Base-by-base conservation (phyloP, 1,140 invertebrate species). In the Drosophila gunungcola region DNA sequence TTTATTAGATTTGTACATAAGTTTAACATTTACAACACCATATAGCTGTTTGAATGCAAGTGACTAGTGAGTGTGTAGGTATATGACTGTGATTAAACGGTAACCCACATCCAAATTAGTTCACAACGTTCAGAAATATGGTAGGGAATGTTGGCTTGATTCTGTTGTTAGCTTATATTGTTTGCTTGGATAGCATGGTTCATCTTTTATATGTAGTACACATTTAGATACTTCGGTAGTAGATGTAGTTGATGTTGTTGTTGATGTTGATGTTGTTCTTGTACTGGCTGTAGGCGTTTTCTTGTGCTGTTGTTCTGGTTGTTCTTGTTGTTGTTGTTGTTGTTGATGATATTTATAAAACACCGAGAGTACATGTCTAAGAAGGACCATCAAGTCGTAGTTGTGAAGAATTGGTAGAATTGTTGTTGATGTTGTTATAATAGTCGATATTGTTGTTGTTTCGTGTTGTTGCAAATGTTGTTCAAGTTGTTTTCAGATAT, bases 281-380 rank as follows among this genome's bases (percentile, higher is more conserved):
- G 65, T 73, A 83, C 69, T 83, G 80, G 80, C 73, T 82, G 78
- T 81, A 78, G 74, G 76, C 68, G 73, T 65, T 84, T 75, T 63
- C 68, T 74, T 76, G 81, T 84, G 80, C 77, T 80, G 77, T 85
- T 84, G 81, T 81, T 70, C 48, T 77, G 74, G 77, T 58, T 67
- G 16, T 21, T 21, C 16, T 21, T 84, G 81, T 81, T 70, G 43
- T 77, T 68, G 77, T 58, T 67, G 77, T 58, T 67, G 65, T 77
- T 60, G 65, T 68, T 72, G 79, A 83, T 88, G 77, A 79, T 73
- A 73, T 41, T 42, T 82, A 83, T 78, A 64, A 75, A 86, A 79
- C 83, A 86, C 83, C 83, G 84, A 86, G 75, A 86, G 75, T 80
- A 80, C 84, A 79, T 89, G 84, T 86, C 84, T 86, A 68, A 83